Base-by-base conservation (phyloP, 2,113 vertebrate species). In the Chionis minor region DNA sequence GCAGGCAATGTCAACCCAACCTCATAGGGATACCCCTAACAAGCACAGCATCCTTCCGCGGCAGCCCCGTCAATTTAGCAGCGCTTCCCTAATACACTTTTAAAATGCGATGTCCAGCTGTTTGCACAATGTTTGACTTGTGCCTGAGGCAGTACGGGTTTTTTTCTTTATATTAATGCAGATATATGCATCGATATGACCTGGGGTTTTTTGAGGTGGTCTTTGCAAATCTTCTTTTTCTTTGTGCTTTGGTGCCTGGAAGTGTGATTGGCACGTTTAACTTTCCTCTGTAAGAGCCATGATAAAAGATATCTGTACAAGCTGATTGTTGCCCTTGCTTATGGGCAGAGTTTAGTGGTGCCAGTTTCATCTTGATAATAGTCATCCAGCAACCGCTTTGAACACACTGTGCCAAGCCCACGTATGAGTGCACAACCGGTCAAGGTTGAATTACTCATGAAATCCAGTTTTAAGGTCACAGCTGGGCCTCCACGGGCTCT, bases 1-100 rank as follows among this genome's bases (percentile, higher is more conserved):
- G 94, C 86, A 82, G 74, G n/a, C 87, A 96, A 91, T 90, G 92
- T 95, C 89, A 96, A 66, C 54, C 51, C 85, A 93, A 6, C 88
- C 81, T 89, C 62, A 6, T 35, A 92, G 94, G 73, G 81, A 58
- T 87, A 82, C 61, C 81, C 74, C 78, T 66, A 42, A 90, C 32
- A 82, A 90, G 70, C 70, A 11, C 27, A 47, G 19, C 58, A 52
- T 55, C 90, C 66, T 94, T 33, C 54, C 0, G 0, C 33, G 73
- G 87, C 88, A 87, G 23, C 51, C 42, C 33, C 55, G 62, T 47
- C 58, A 33, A 4, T 73, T 89, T 65, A 42, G 32, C 6, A 1
- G 23, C 0, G 1, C 51, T 84, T 75, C 11, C 67, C 61, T 79
- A 59, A 72, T 38, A 63, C 0, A 0, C n/a, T 90, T 81, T 58